phyloP scores from a whole-genome alignment of 2,888 invertebrate species.

The Epiblema foenella region DNA sequence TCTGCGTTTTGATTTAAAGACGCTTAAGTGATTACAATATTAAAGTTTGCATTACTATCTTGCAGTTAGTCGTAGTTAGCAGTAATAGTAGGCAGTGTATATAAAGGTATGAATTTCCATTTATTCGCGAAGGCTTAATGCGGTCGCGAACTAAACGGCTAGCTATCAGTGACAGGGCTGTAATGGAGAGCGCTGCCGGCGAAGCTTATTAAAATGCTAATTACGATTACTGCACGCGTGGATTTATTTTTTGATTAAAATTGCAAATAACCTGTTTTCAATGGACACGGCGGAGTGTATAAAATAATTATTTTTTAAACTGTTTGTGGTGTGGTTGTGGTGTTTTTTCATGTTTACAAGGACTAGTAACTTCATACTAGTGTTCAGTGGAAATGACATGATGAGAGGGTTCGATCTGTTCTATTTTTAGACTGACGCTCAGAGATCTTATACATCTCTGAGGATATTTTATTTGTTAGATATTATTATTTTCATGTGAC shows the following conservation, averaged over 20 bases:
- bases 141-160: slow-evolving; percentile 42
- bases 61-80: not conserved
- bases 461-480: no score
- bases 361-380: no score
- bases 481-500: no score
- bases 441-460: no score
- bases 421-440: no score
- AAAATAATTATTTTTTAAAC: no score
- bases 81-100: no score
- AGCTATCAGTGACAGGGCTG: slow-evolving; percentile 49
- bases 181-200: slow-evolving; percentile 46
- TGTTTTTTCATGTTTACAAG: no score
- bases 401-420: no score
- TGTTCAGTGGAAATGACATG: no score
- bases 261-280: slow-evolving; percentile 20
- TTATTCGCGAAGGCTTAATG: slow-evolving; percentile 41
- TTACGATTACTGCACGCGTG: slow-evolving; percentile 45
- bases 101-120: slow-evolving; percentile 16
- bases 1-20: no score
- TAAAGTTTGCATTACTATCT: not conserved
- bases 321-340: no score
- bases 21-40: not conserved
- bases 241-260: slow-evolving; percentile 43
- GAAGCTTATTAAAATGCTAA: slow-evolving; percentile 52
- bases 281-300: not conserved